phyloP scores from a whole-genome alignment of 2,797 vertebrate genomes.

The Valencia hispanica region DNA sequence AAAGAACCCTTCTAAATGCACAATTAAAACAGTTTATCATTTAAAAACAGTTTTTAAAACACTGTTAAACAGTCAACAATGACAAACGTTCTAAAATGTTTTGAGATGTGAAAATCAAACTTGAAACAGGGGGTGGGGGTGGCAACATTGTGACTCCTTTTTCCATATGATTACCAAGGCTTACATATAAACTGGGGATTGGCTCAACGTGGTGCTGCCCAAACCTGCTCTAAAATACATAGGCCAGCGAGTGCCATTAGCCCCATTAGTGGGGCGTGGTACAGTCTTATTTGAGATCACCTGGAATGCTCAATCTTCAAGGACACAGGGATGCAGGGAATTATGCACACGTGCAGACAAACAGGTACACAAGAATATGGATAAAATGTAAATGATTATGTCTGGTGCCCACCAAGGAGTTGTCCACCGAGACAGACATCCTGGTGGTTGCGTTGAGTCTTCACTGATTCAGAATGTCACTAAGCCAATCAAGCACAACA shows the following conservation, averaged over 20 bases:
- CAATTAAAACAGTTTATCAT: constrained; percentile 2
- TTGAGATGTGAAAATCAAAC: background rate
- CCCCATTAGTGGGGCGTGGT: constrained; percentile 62
- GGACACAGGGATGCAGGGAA: constrained; percentile 14
- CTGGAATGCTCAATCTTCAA: constrained; percentile 45
- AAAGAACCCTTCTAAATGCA: background rate
- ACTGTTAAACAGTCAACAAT: constrained; percentile 5
- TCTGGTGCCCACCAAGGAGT: constrained; percentile 27
- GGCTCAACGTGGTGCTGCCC: constrained; percentile 62
- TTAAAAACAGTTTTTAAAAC: background rate
- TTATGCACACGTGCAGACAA: constrained; percentile 8
- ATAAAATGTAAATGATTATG: constrained; percentile 32
- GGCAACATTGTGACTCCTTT: constrained; percentile 37
- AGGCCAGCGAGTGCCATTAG: constrained; percentile 67
- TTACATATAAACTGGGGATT: constrained; percentile 75
- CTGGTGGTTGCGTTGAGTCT: constrained; percentile 2
- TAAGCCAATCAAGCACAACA: constrained; percentile 38
- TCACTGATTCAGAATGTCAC: constrained; percentile 15
- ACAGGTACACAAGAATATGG: constrained; percentile 4
- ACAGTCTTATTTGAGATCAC: constrained; percentile 46
- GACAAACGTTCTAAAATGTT: constrained; percentile 4
- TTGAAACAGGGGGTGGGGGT: constrained; percentile 13
- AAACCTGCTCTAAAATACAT: constrained; percentile 57
- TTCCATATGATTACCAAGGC: constrained; percentile 68
- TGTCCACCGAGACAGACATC: constrained; percentile 16